Conservation (phyloP, 2,113 vertebrate species). For the Myotis brandtii region DNA sequence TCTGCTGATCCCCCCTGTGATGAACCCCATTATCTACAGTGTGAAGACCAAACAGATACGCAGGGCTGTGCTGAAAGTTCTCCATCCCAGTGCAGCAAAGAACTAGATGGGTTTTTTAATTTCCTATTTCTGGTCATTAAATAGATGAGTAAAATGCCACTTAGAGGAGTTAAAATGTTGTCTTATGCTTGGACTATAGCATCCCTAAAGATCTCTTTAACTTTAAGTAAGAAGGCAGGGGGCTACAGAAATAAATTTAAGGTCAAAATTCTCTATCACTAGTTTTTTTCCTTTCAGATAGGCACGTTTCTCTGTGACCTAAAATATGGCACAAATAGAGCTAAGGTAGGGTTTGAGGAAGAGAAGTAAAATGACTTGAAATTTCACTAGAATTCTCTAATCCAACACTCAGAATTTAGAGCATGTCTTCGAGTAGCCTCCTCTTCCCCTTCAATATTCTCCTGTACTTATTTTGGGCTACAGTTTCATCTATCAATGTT, state of each 20-base stretch:
- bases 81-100: neutral
- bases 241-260: neutral
- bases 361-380: neutral
- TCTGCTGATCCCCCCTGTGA: slow-evolving; percentile 41
- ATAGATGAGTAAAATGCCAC: neutral
- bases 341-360: neutral
- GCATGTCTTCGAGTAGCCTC: neutral
- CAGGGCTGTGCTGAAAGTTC: slow-evolving; percentile 62
- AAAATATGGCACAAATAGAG: neutral
- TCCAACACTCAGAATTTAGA: neutral
- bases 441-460: neutral
- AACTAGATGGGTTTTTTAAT: neutral
- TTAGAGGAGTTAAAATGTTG: neutral
- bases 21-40: slow-evolving; percentile 82
- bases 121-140: neutral
- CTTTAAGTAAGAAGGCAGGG: neutral
- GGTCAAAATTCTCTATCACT: neutral
- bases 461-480: neutral
- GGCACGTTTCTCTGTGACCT: neutral
- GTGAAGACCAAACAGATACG: slow-evolving; percentile 82
- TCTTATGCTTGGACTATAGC: neutral
- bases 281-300: neutral
- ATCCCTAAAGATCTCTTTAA: neutral
- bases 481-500: neutral
- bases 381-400: neutral